Conservation (phyloP, 2,113 vertebrate genomes). For the Salvator merianae region DNA sequence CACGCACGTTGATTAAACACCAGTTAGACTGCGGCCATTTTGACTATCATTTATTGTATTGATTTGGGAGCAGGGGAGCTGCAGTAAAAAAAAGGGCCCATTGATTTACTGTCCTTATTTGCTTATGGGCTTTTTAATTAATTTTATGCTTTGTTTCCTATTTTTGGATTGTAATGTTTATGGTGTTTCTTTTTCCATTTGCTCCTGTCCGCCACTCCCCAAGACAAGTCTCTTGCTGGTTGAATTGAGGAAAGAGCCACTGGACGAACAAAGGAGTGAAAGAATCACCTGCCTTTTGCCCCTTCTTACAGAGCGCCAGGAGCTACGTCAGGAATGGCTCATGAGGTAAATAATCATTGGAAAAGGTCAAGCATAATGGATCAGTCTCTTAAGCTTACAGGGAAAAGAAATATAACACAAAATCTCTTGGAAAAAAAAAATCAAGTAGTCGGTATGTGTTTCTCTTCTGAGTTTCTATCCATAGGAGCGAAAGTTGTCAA, state of each 20-base stretch:
- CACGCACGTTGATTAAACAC: slow-evolving; percentile 80
- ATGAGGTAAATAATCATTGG: slow-evolving; percentile 79
- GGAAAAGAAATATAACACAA: too few relatives aligned
- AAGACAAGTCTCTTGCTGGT: slow-evolving; percentile 84
- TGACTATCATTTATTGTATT: slow-evolving; percentile 82
- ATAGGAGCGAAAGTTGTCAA: too few relatives aligned
- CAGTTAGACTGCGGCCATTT: slow-evolving; percentile 77
- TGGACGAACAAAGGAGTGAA: slow-evolving; percentile 75
- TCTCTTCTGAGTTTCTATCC: too few relatives aligned
- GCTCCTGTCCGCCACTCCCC: neutral
- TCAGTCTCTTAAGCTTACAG: neutral
- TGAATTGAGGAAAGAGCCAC: slow-evolving; percentile 72
- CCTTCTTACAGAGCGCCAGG: slow-evolving; percentile 85
- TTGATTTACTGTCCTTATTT: slow-evolving; percentile 85
- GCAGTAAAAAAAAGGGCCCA: slow-evolving; percentile 75
- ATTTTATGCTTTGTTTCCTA: slow-evolving; percentile 78
- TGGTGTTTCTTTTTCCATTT: slow-evolving; percentile 55
- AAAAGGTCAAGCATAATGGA: neutral
- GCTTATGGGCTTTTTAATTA: slow-evolving; percentile 82
- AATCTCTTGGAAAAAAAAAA: too few relatives aligned
- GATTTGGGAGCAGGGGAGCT: slow-evolving; percentile 78
- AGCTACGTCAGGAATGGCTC: slow-evolving; percentile 89
- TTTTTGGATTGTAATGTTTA: slow-evolving; percentile 63
- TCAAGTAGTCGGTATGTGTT: too few relatives aligned
- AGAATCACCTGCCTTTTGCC: slow-evolving; percentile 81